These are phyloP conservation scores for Meloidogyne hapla DNA, from an alignment of 1,140 invertebrate genomes.

Conservation along the genomic window DNA sequence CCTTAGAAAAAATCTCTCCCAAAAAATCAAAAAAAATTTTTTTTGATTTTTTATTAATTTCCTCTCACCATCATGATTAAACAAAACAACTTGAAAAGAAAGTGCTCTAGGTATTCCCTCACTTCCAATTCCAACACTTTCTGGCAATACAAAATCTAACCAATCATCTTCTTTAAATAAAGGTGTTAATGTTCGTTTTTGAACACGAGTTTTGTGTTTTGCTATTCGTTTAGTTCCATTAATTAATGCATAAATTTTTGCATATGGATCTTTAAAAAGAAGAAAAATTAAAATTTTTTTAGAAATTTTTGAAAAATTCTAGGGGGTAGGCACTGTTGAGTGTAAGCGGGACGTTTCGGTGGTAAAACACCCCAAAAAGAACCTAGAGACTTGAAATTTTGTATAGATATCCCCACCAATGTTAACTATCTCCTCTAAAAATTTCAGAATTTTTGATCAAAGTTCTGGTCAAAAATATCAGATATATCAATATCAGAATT, in stretches of 20 bases:
- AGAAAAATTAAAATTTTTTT: not conserved
- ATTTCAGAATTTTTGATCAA: no score
- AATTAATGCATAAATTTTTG: conserved; percentile 93
- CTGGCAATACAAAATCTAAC: conserved; percentile 72
- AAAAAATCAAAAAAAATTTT: not conserved
- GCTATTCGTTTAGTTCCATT: conserved; percentile 89
- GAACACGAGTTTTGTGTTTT: conserved; percentile 98
- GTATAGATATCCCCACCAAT: no score
- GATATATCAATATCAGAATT: no score
- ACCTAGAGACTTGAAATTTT: no score
- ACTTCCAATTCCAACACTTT: conserved; percentile 14
- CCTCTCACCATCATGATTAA: conserved; percentile 52
- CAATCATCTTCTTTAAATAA: conserved; percentile 88
- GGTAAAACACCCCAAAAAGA: no score
- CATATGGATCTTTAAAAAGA: conserved; percentile 72
- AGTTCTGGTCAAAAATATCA: no score
- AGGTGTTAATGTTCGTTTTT: conserved; percentile 92
- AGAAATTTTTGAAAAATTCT: no score
- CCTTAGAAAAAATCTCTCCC: not conserved
- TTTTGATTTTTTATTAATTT: not conserved
- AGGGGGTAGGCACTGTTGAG: no score
- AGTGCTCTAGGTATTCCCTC: conserved; percentile 27
- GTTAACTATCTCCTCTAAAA: no score
- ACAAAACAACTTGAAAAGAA: conserved; percentile 40
- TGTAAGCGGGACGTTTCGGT: no score